Percentiles rank a stretch among this genome's conserved stretches.
These are phyloP conservation scores for Chaitophorus viminalis DNA, from an alignment of 2,888 invertebrate species.

Conservation along the genomic window DNA sequence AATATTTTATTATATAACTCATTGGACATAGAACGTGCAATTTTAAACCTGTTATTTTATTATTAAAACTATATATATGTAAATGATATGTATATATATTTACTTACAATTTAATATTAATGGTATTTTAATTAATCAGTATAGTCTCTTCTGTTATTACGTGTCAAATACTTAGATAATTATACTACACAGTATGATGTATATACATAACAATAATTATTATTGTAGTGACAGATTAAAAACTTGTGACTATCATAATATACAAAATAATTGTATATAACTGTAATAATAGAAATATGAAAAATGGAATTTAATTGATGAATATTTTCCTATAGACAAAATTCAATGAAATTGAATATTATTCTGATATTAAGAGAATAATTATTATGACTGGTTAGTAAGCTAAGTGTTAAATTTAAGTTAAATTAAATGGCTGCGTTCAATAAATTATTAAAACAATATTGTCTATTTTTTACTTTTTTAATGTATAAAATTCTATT, in stretches of 20 bases:
- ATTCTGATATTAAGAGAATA: background rate
- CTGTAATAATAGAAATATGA: background rate
- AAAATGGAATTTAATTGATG: background rate
- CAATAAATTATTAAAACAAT: background rate
- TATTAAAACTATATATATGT: background rate
- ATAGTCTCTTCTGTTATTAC: background rate
- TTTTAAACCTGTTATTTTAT: background rate
- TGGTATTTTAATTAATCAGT: background rate
- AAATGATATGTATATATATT: background rate
- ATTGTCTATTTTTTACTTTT: background rate
- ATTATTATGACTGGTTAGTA: slow-evolving; percentile 40
- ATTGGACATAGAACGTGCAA: background rate
- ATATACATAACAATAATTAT: background rate
- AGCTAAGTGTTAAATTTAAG: slow-evolving; percentile 26
- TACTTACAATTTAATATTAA: background rate
- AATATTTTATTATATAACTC: too few relatives aligned
- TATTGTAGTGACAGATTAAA: background rate
- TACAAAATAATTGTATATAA: background rate
- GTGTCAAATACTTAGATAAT: background rate
- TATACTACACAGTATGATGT: background rate
- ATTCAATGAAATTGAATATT: background rate
- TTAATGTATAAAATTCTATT: background rate
- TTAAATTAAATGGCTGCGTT: slow-evolving; percentile 10
- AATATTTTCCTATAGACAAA: background rate
- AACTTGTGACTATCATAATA: background rate